Evolutionary conservation across 53 echinoderm and acorn worm genomes (phyloP).

Genomic region (Patiria pectinifera): DNA sequence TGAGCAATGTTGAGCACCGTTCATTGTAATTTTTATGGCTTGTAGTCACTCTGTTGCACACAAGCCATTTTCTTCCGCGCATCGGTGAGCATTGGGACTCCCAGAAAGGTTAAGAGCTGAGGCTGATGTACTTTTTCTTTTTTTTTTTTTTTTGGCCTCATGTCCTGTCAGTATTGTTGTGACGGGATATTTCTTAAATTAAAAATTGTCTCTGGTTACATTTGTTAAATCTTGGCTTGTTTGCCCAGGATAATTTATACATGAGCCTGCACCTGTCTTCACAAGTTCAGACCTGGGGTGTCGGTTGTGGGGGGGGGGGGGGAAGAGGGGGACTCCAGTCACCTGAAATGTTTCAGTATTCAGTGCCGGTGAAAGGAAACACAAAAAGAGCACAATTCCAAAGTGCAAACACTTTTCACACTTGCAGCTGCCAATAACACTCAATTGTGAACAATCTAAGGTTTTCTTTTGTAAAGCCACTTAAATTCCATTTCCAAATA

Average conservation of each 20-base stretch:
- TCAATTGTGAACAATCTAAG: not conserved
- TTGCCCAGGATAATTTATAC: not conserved
- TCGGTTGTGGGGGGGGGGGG: not conserved
- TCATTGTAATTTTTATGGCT: constrained; percentile 64
- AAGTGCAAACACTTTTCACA: not conserved
- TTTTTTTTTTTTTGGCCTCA: not conserved
- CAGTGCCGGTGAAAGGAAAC: not conserved
- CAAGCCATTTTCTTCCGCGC: not conserved
- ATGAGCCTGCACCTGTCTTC: not conserved
- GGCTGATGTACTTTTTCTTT: constrained; percentile 30
- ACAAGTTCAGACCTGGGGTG: not conserved
- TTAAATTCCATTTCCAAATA: constrained; percentile 1
- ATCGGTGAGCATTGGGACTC: not conserved
- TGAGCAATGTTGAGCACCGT: not conserved
- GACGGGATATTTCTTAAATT: not conserved
- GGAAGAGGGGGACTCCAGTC: not conserved
- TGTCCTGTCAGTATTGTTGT: not conserved
- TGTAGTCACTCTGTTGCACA: constrained; percentile 41
- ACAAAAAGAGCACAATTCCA: not conserved
- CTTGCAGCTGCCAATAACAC: no score
- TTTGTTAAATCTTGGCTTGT: not conserved
- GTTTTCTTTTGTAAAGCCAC: not conserved
- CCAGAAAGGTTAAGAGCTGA: constrained; percentile 8
- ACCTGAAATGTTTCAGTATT: not conserved
- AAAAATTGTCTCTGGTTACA: constrained; percentile 18